These are phyloP conservation scores for Eupithecia insigniata DNA, from an alignment of 2,888 invertebrate genomes.

Conservation along the genomic window DNA sequence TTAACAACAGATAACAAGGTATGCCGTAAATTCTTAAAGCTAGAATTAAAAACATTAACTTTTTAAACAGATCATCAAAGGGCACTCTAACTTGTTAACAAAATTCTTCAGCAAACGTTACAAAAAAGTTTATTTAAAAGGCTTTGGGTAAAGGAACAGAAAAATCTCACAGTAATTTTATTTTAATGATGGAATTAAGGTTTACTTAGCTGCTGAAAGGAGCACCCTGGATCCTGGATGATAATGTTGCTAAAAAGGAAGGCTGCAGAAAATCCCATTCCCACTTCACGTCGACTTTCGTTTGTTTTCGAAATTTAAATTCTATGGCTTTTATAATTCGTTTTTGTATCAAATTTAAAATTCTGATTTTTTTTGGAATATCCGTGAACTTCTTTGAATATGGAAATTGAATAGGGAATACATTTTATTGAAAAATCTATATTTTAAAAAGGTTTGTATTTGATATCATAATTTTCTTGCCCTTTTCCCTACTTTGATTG, in stretches of 20 bases:
- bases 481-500: too few species aligned
- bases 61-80: conserved; percentile 37
- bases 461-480: too few species aligned
- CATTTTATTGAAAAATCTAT: too few species aligned
- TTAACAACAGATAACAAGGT: conserved; percentile 16
- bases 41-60: conserved; percentile 28
- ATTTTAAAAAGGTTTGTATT: too few species aligned
- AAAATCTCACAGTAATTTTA: neutral
- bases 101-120: conserved; percentile 27
- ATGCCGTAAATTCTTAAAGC: conserved; percentile 15
- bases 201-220: neutral
- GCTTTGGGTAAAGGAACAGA: neutral
- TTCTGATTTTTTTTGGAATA: neutral
- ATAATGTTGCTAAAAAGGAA: neutral
- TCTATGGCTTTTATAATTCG: neutral
- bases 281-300: neutral
- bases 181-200: neutral
- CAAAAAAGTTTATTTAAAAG: neutral
- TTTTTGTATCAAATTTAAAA: neutral
- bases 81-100: conserved; percentile 30
- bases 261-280: neutral
- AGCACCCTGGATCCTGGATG: neutral
- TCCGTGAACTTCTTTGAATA: neutral
- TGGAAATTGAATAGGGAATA: neutral
- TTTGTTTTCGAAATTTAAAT: neutral